Evolutionary conservation across 2,888 invertebrate genomes (phyloP).

Genomic region (Cecidostiba fungosa): DNA sequence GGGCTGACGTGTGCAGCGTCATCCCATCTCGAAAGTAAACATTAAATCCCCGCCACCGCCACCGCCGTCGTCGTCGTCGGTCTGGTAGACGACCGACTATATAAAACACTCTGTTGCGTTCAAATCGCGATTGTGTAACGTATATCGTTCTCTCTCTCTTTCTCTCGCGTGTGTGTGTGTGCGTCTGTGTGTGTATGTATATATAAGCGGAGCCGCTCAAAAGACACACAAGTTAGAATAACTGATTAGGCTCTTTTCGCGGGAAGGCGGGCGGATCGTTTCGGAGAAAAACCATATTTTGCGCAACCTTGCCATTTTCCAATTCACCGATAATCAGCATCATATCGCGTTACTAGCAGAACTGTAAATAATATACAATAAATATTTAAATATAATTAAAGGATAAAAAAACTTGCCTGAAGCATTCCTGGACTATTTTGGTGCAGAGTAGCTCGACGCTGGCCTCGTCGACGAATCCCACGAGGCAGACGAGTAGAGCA

Average conservation of each 20-base stretch:
- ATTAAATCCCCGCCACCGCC: constrained; percentile 32
- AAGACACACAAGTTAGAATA: constrained; percentile 35
- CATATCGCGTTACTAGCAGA: background rate
- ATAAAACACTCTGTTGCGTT: constrained; percentile 51
- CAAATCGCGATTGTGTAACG: constrained; percentile 52
- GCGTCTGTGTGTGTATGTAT: background rate
- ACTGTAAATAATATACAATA: background rate
- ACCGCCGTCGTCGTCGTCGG: background rate
- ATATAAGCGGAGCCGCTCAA: background rate
- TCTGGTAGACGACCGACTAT: constrained; percentile 40
- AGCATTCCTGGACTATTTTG: constrained; percentile 75
- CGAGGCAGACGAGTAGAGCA: constrained; percentile 75
- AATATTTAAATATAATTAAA: background rate
- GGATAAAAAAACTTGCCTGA: constrained; percentile 72
- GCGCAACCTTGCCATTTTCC: constrained; percentile 38
- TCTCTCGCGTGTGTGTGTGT: background rate
- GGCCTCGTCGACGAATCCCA: constrained; percentile 66
- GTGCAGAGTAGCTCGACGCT: constrained; percentile 68
- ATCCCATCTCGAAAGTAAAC: constrained; percentile 63
- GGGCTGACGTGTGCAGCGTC: constrained; percentile 55
- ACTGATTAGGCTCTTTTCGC: constrained; percentile 46
- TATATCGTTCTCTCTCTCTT: constrained; percentile 19
- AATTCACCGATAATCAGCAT: constrained; percentile 2
- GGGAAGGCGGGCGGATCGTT: constrained; percentile 32
- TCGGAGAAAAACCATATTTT: constrained; percentile 51